Evolutionary conservation across 2,113 vertebrate species (phyloP), one percentile per base, ranked within the genome.

Genomic region (Turdus rufiventris): DNA sequence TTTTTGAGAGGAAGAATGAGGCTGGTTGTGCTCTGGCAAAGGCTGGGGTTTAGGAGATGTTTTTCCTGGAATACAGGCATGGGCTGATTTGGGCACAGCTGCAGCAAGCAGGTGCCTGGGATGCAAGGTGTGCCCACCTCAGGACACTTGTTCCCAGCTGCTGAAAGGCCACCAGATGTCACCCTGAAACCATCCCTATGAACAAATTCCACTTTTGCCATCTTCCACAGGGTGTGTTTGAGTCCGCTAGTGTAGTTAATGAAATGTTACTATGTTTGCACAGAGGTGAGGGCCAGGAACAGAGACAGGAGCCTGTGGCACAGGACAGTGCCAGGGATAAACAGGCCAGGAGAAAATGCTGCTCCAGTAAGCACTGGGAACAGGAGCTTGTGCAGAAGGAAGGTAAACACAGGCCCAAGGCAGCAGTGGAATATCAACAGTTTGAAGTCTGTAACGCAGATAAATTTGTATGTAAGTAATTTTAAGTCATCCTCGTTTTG

Each of bases 161-260:
- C 67, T 26, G 21, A 6, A 13, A 26, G 29, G 65, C 74, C 94
- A 95, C 62, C 89, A 63, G 88, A 23, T 84, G 92, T 91, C 96
- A 79, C 58, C 14, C 79, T 91, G 17, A n/a, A 48, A 61, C 47
- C 62, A 76, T 18, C 25, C 33, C 45, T 15, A 10, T 2, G 9
- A 76, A 20, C 50, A 10, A 36, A 63, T 20, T n/a, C 33, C 38
- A 45, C 40, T 31, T 78, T 62, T 76, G 40, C 61, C 17, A 19
- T 34, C 45, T 68, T 45, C 48, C 15, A 33, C 5, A 5, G 18
- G 26, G 21, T 43, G 28, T 8, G 2, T 29, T 45, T 16, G 8
- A 36, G 20, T 11, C 16, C 0, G 0, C 18, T 10, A 18, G 19
- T 5, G 61, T 9, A 23, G 19, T 29, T 40, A 78, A 45, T 42